phyloP scores from a whole-genome alignment of 2,797 vertebrate genomes.

The Parotocinclus haroldoi region DNA sequence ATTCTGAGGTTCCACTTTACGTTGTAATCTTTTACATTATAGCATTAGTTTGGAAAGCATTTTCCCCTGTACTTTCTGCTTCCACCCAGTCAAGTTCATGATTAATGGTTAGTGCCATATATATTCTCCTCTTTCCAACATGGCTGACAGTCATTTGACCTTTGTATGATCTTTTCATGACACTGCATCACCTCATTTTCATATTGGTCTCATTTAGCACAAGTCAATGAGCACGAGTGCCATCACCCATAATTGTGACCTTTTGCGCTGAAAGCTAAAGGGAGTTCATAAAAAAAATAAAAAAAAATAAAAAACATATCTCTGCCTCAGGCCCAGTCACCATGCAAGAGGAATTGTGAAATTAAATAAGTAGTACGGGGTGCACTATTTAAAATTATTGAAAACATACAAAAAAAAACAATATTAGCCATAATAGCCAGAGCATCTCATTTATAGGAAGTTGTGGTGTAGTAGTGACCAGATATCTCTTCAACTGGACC shows the following conservation, averaged over 20 bases:
- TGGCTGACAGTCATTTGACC: conserved; percentile 55
- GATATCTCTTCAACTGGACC: too few relatives aligned
- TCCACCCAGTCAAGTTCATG: conserved; percentile 11
- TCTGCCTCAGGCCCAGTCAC: conserved; percentile 49
- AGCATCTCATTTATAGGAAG: too few relatives aligned
- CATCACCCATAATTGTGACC: conserved; percentile 51
- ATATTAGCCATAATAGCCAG: too few relatives aligned
- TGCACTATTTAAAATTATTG: conserved; percentile 39
- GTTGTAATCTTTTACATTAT: too few relatives aligned
- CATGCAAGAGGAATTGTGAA: conserved; percentile 24
- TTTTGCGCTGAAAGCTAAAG: conserved; percentile 51
- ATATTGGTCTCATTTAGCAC: conserved; percentile 56
- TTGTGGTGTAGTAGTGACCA: too few relatives aligned
- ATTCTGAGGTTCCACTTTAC: too few relatives aligned
- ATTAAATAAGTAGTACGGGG: conserved; percentile 34
- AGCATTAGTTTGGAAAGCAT: too few relatives aligned
- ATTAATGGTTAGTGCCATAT: conserved; percentile 41
- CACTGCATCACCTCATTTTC: conserved; percentile 46
- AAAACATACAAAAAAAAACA: background rate
- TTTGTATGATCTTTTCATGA: conserved; percentile 53
- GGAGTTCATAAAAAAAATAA: conserved; percentile 28
- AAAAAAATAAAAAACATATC: too few relatives aligned
- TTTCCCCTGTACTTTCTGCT: background rate
- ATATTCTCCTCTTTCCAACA: conserved; percentile 27
- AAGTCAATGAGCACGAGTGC: conserved; percentile 50